A percentile compares a stretch with the other conserved stretches of the same genome.
Evolutionary conservation across 2,113 vertebrate genomes (phyloP).

Genomic region (Neoarius graeffei): DNA sequence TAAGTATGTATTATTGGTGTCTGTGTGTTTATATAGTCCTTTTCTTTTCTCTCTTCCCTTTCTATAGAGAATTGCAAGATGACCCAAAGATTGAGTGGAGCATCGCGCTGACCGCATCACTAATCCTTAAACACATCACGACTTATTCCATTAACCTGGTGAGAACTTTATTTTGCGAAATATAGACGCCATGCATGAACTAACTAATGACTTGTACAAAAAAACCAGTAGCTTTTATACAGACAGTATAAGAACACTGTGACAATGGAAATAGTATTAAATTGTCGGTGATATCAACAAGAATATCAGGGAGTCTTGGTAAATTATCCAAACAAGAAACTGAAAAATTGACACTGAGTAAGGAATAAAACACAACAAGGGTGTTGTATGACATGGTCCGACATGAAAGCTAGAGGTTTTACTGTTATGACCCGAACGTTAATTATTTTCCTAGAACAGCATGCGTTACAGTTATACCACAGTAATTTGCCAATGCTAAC

Average conservation of each 20-base stretch:
- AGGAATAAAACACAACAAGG: not conserved
- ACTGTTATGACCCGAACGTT: not conserved
- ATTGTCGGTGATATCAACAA: not conserved
- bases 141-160: conserved; percentile 81
- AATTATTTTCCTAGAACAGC: not conserved
- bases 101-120: conserved; percentile 66
- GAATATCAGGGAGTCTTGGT: not conserved
- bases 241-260: not conserved
- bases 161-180: conserved; percentile 43
- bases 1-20: not conserved
- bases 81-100: conserved; percentile 85
- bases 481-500: not conserved
- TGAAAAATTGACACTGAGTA: not conserved
- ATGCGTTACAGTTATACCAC: not conserved
- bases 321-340: not conserved
- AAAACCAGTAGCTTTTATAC: not conserved
- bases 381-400: not conserved
- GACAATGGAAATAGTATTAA: not conserved
- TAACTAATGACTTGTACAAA: not conserved
- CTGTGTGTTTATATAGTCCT: not conserved
- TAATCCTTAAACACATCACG: conserved; percentile 76
- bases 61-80: conserved; percentile 86
- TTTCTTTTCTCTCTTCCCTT: conserved; percentile 46
- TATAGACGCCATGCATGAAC: not conserved
- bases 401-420: not conserved